phyloP scores from a whole-genome alignment of 2,888 invertebrate genomes.

The Ashinkailepas kermadecensis region DNA sequence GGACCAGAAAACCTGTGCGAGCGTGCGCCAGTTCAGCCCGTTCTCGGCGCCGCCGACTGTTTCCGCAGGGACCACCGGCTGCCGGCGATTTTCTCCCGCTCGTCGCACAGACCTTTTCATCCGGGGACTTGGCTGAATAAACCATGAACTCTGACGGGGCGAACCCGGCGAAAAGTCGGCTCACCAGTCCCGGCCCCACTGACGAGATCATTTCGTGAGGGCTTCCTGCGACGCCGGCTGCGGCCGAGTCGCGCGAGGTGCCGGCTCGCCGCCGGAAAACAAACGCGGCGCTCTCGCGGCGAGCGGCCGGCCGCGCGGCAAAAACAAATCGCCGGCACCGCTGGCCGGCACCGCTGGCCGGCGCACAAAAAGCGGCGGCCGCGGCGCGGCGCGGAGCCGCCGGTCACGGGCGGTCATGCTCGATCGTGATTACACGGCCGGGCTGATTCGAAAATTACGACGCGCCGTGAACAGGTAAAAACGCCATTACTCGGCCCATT shows the following conservation, averaged over 20 bases:
- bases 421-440: slow-evolving; percentile 1
- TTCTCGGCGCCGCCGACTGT: too few species aligned
- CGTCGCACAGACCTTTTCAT: too few species aligned
- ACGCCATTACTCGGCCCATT: slow-evolving; percentile 9
- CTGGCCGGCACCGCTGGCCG: background rate
- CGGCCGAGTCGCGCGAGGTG: slow-evolving; percentile 27
- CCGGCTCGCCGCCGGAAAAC: slow-evolving; percentile 40
- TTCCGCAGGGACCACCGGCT: too few species aligned
- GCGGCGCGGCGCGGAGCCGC: slow-evolving; percentile 34
- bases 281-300: slow-evolving; percentile 42
- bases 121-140: background rate
- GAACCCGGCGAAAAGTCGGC: background rate
- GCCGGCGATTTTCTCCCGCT: too few species aligned
- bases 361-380: slow-evolving; percentile 23
- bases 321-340: background rate
- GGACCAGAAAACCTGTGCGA: too few species aligned
- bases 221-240: slow-evolving; percentile 25
- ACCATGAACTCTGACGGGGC: background rate
- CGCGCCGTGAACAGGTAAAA: slow-evolving; percentile 5
- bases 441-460: slow-evolving; percentile 6
- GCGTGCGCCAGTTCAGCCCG: too few species aligned
- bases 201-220: background rate
- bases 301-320: background rate
- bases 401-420: slow-evolving; percentile 32
- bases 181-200: background rate